Percentiles rank a stretch among this genome's conserved stretches.
Conservation (phyloP, 2,113 vertebrate species). For the Chaetorhynchus papuensis region DNA sequence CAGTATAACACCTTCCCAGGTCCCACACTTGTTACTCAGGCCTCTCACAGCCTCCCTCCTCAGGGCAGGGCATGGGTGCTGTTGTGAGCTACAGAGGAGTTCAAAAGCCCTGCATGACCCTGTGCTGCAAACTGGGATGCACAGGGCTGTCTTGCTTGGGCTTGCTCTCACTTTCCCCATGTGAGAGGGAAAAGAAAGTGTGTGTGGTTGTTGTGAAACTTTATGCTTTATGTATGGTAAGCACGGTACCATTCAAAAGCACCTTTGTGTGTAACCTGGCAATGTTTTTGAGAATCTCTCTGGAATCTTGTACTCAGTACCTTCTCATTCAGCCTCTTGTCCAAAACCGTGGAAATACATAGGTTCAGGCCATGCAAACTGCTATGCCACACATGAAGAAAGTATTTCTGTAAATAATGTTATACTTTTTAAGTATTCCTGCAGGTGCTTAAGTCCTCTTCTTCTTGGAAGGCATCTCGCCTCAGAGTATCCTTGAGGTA, state of each 20-base stretch:
- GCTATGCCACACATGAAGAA: not conserved
- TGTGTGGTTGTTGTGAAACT: not conserved
- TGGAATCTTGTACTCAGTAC: not conserved
- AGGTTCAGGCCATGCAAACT: not conserved
- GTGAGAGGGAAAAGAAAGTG: not conserved
- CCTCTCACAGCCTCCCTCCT: not conserved
- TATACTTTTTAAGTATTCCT: not conserved
- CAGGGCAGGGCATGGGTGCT: accelerated
- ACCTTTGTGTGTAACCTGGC: not conserved
- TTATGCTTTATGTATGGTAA: not conserved
- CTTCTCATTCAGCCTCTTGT: not conserved
- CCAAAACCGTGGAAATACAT: not conserved
- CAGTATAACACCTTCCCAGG: not conserved
- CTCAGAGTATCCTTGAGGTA: not conserved
- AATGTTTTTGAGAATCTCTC: not conserved
- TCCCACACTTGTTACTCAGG: not conserved
- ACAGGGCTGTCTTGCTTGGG: not conserved
- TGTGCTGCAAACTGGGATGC: not conserved
- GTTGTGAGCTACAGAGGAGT: not conserved
- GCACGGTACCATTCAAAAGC: not conserved
- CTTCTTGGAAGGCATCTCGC: not conserved
- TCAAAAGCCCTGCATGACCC: not conserved
- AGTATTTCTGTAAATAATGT: not conserved
- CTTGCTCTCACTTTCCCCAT: not conserved
- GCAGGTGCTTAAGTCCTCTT: not conserved